Evolutionary conservation across 1,140 invertebrate genomes (phyloP).

Genomic region (Atta colombica): DNA sequence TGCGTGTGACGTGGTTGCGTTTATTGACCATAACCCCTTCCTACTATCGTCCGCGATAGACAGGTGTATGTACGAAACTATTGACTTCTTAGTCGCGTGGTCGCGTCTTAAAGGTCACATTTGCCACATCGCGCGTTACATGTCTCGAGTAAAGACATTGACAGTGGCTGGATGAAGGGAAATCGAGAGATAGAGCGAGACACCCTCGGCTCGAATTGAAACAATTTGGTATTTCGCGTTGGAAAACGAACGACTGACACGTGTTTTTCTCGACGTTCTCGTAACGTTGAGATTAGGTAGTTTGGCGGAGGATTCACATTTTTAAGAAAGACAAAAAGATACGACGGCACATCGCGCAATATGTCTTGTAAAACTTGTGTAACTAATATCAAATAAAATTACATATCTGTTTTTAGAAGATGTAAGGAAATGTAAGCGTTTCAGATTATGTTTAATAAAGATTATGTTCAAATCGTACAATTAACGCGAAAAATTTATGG

Average conservation of each 20-base stretch:
- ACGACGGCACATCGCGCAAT: background rate
- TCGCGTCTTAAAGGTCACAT: conserved; percentile 66
- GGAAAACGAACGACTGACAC: background rate
- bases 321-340: background rate
- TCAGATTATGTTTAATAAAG: background rate
- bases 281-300: background rate
- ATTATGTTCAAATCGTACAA: background rate
- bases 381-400: background rate
- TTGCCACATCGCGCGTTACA: background rate
- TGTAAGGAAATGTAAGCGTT: background rate
- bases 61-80: conserved; percentile 81
- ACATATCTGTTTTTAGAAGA: background rate
- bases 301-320: background rate
- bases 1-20: conserved; percentile 85
- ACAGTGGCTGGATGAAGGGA: background rate
- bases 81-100: conserved; percentile 60
- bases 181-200: background rate
- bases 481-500: background rate
- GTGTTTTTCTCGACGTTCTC: background rate
- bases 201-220: background rate
- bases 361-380: background rate
- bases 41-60: conserved; percentile 80
- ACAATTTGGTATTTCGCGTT: no score
- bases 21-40: conserved; percentile 87
- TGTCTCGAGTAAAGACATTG: conserved; percentile 23